phyloP scores from a whole-genome alignment of 2,113 vertebrate genomes.

The zebrafish (Danio rerio) region DNA sequence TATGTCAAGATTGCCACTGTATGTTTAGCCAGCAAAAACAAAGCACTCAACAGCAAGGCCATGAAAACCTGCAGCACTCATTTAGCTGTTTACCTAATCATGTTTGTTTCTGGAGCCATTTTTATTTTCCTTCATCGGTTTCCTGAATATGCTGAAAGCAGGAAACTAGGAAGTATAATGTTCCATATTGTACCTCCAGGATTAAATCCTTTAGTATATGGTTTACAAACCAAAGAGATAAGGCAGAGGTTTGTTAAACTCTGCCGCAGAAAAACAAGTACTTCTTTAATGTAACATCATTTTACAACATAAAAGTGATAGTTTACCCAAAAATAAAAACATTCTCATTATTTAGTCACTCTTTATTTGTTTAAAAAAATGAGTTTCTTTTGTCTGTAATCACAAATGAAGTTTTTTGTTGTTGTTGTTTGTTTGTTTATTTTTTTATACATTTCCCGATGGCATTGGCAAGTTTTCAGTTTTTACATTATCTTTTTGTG shows the following conservation, averaged over 20 bases:
- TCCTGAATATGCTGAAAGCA: slow-evolving; percentile 32
- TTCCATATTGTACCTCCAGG: slow-evolving; percentile 55
- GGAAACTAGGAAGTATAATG: slow-evolving; percentile 59
- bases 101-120: slow-evolving; percentile 25
- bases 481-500: too few species aligned
- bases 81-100: slow-evolving; percentile 58
- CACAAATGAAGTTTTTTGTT: too few species aligned
- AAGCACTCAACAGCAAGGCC: slow-evolving; percentile 48
- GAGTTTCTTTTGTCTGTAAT: too few species aligned
- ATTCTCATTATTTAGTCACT: too few species aligned
- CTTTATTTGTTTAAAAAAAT: too few species aligned
- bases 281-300: not conserved
- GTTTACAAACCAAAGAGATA: slow-evolving; percentile 60
- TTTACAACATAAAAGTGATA: too few species aligned
- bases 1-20: slow-evolving; percentile 61
- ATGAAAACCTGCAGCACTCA: slow-evolving; percentile 66
- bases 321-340: too few species aligned
- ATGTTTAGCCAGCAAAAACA: slow-evolving; percentile 54
- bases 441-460: too few species aligned
- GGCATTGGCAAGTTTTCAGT: too few species aligned
- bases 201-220: too few species aligned
- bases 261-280: slow-evolving; percentile 12
- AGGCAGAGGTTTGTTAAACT: slow-evolving; percentile 47
- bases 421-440: too few species aligned
- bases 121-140: slow-evolving; percentile 60